These are phyloP conservation scores for Dione vanillae DNA, from an alignment of 2,888 invertebrate genomes.

Conservation along the genomic window DNA sequence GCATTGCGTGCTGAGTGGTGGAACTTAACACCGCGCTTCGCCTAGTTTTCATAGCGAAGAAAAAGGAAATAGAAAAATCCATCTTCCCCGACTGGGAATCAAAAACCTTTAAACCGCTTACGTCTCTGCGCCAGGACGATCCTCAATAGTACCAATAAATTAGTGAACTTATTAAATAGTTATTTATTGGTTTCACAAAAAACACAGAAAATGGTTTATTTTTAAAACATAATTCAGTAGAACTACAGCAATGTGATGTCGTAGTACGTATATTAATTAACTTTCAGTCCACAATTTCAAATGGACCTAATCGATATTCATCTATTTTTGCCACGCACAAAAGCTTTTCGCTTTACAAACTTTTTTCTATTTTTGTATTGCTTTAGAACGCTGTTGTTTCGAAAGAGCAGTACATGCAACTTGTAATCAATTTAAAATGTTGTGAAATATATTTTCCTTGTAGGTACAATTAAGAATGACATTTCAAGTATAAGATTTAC, in stretches of 20 bases:
- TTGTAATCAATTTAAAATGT: conserved; percentile 14
- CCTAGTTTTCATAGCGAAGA: too few species aligned
- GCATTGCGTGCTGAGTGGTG: too few species aligned
- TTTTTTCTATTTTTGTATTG: conserved; percentile 22
- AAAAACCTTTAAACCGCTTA: too few species aligned
- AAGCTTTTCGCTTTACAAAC: conserved; percentile 30
- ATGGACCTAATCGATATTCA: conserved; percentile 28
- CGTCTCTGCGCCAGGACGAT: too few species aligned
- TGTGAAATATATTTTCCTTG: background rate
- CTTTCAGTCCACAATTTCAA: conserved; percentile 22
- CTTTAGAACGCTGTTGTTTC: conserved; percentile 25
- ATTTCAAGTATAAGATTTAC: too few species aligned
- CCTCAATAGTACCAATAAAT: background rate
- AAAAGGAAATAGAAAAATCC: too few species aligned
- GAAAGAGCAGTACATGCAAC: conserved; percentile 8
- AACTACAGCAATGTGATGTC: background rate
- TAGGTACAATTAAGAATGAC: too few species aligned
- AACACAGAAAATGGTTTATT: background rate
- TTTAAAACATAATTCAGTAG: background rate
- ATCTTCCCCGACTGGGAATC: too few species aligned
- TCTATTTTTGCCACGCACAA: conserved; percentile 33
- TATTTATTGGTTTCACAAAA: too few species aligned
- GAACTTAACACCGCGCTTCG: too few species aligned
- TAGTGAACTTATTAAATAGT: too few species aligned
- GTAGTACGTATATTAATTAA: conserved; percentile 21